A percentile compares a stretch with the other conserved stretches of the same genome.
Conservation (phyloP, 2,797 vertebrate species). For the Dermochelys coriacea region DNA sequence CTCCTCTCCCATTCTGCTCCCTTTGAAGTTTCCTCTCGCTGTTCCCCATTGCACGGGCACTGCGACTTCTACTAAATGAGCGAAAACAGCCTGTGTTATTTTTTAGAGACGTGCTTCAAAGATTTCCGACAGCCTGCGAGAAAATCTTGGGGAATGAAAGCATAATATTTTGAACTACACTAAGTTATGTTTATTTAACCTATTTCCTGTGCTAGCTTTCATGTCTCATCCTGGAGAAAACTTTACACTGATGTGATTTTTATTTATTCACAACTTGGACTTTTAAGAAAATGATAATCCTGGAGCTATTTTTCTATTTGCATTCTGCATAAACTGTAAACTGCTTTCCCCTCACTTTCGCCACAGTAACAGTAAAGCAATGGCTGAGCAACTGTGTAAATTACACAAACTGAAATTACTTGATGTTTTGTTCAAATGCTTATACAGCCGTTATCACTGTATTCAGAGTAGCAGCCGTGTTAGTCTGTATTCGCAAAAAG, state of each 20-base stretch:
- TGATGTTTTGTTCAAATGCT: conserved; percentile 55
- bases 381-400: conserved; percentile 21
- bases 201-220: conserved; percentile 41
- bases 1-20: fast-evolving
- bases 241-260: not conserved
- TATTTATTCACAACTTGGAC: conserved; percentile 48
- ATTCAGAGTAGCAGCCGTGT: too few species aligned
- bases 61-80: not conserved
- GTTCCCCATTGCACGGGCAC: not conserved
- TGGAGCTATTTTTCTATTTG: not conserved
- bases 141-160: not conserved
- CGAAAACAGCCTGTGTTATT: not conserved
- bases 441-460: conserved; percentile 59
- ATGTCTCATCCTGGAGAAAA: conserved; percentile 52
- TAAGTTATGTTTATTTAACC: conserved; percentile 59
- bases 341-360: conserved; percentile 22
- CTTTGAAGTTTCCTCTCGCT: not conserved
- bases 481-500: too few species aligned
- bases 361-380: conserved; percentile 16
- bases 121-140: not conserved
- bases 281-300: conserved; percentile 52
- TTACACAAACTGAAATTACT: conserved; percentile 31
- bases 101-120: not conserved
- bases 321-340: conserved; percentile 47
- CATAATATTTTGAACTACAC: not conserved